A percentile compares a stretch with the other conserved stretches of the same genome.
phyloP scores from a whole-genome alignment of 2,888 invertebrate species.

The Heliconius sara region DNA sequence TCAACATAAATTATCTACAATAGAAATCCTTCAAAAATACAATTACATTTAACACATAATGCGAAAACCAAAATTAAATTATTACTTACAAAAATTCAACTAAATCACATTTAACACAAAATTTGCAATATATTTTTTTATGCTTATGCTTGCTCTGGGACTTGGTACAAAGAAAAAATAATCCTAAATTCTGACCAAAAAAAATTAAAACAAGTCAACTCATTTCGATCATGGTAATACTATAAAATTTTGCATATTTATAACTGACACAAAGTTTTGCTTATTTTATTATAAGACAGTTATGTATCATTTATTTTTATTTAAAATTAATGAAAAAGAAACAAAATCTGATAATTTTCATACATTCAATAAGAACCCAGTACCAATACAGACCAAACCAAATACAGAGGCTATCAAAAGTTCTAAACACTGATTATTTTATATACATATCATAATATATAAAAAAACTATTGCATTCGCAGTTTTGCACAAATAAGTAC shows the following conservation, averaged over 20 bases:
- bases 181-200: neutral
- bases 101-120: conserved; percentile 49
- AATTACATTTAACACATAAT: neutral
- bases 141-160: neutral
- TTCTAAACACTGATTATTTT: conserved; percentile 4
- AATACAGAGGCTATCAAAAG: neutral
- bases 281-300: too few species aligned
- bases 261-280: too few species aligned
- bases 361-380: neutral
- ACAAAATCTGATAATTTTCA: neutral
- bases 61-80: neutral
- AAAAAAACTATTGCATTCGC: neutral
- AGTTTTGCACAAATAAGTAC: conserved; percentile 6
- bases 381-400: too few species aligned
- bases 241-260: too few species aligned
- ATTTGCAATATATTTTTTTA: neutral
- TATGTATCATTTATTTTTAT: too few species aligned
- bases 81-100: conserved; percentile 55
- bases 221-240: too few species aligned
- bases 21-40: neutral
- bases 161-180: neutral
- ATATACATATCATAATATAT: neutral
- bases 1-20: conserved; percentile 2
- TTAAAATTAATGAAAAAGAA: neutral
- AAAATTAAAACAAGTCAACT: too few species aligned